A percentile compares a stretch with the other conserved stretches of the same genome.
Conservation (phyloP, 2,888 invertebrate species). For the Cryptocephalus moraei region DNA sequence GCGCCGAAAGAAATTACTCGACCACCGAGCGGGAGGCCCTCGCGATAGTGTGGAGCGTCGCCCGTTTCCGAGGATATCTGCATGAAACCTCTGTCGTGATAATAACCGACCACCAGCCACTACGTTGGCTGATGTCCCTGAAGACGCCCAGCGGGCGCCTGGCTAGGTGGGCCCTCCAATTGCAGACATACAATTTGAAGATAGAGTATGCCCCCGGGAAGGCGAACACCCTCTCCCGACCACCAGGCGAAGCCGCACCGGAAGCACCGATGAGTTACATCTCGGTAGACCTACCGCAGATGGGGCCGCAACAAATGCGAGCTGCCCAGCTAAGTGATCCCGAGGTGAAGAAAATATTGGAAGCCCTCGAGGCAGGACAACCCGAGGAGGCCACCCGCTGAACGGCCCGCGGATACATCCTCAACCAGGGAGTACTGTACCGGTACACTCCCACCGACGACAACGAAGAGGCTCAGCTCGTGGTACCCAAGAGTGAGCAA, state of each 20-base stretch:
- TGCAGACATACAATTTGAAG: conserved; percentile 27
- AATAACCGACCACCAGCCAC: conserved; percentile 34
- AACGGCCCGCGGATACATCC: too few relatives aligned
- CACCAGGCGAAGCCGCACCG: conserved; percentile 4
- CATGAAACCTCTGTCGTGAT: conserved; percentile 27
- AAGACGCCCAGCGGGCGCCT: conserved; percentile 32
- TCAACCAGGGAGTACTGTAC: background rate
- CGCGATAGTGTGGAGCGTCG: conserved; percentile 9
- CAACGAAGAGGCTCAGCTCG: background rate
- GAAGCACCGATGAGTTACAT: too few relatives aligned
- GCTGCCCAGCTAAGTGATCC: background rate
- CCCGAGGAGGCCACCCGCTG: too few relatives aligned
- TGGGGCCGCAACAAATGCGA: background rate
- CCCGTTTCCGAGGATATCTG: conserved; percentile 23
- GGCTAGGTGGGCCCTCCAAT: conserved; percentile 36
- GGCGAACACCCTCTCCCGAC: conserved; percentile 26
- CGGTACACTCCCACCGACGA: background rate
- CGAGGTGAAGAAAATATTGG: too few relatives aligned
- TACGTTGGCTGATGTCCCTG: conserved; percentile 33
- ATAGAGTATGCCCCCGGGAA: conserved; percentile 30
- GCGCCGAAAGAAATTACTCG: too few relatives aligned
- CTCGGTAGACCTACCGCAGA: conserved; percentile 4
- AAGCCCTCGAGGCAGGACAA: too few relatives aligned
- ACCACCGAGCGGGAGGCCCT: background rate
- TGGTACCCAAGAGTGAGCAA: background rate